Base-by-base conservation (phyloP, 1,140 invertebrate species). In the Achatina immaculata region DNA sequence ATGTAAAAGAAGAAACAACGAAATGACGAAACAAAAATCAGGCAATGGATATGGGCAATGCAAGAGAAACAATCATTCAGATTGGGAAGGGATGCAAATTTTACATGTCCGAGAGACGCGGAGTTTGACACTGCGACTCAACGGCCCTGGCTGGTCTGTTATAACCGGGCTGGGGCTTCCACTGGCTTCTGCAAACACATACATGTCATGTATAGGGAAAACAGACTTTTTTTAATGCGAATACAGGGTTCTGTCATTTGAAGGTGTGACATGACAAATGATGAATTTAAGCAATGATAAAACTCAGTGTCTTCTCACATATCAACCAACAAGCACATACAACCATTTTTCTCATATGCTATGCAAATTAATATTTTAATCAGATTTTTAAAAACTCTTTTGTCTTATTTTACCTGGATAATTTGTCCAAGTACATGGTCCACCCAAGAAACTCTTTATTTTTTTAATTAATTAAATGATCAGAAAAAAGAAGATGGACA, bases 31-130 rank as follows among this genome's bases (percentile, higher is more conserved):
- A 71, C n/a, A 42, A 71, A 40, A 3, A 71, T 24, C 38, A 43
- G 68, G 36, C 19, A 43, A 71, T n/a, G 28, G 7, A 73, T 43
- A 73, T 40, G 28, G 34, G 74, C n/a, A 76, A 76, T 58, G 51
- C 74, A 76, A 38, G 51, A 43, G 34, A 76, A 76, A 43, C 28
- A 74, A 43, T 75, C 36, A 71, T 71, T 43, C 36, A 3, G 36
- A 21, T n/a, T 21, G 48, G 48, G 28, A 38, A 62, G 58, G 48
- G 73, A 73, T 58, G 76, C 72, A 75, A 55, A 79, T 69, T 84
- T 89, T 90, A 90, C 89, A 90, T 90, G 89, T 90, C 84, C 88
- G 86, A 79, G 89, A 90, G 34, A 90, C 89, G 81, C 89, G 87
- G 43, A 90, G 86, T 83, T 90, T 90, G 82, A 90, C 89, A 81